Evolutionary conservation across 2,113 vertebrate genomes (phyloP).

Genomic region (Colinus virginianus): DNA sequence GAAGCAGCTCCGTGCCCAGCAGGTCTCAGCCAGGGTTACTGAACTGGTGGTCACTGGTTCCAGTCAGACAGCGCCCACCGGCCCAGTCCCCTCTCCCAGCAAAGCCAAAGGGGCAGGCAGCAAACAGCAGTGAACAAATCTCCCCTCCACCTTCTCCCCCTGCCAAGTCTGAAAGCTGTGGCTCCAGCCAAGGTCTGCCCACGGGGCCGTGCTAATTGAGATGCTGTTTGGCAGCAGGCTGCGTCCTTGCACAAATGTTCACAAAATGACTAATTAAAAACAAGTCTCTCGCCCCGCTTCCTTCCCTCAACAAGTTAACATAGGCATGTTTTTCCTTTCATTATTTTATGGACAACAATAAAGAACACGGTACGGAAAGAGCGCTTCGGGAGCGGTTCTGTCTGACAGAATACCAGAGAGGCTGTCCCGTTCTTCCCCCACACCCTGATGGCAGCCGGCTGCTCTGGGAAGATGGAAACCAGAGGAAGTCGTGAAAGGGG

Average conservation of each 20-base stretch:
- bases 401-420: slow-evolving; percentile 4
- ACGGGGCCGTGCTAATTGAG: slow-evolving; percentile 67
- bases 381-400: background rate
- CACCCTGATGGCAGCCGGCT: background rate
- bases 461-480: background rate
- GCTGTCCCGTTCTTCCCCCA: background rate
- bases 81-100: slow-evolving; percentile 75
- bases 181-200: slow-evolving; percentile 75
- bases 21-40: slow-evolving; percentile 75
- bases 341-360: slow-evolving; percentile 54
- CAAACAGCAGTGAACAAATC: background rate
- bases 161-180: slow-evolving; percentile 76
- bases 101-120: background rate
- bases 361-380: slow-evolving; percentile 12
- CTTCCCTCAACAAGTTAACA: slow-evolving; percentile 49
- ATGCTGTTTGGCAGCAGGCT: slow-evolving; percentile 58
- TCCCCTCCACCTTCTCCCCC: background rate
- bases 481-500: background rate
- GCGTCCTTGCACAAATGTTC: slow-evolving; percentile 41
- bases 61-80: slow-evolving; percentile 81
- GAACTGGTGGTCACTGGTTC: slow-evolving; percentile 75
- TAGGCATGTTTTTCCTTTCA: slow-evolving; percentile 58
- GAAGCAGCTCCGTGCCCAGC: background rate
- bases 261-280: slow-evolving; percentile 48
- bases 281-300: slow-evolving; percentile 48